phyloP scores from a whole-genome alignment of 1,140 invertebrate species.

The Penaeus vannamei region DNA sequence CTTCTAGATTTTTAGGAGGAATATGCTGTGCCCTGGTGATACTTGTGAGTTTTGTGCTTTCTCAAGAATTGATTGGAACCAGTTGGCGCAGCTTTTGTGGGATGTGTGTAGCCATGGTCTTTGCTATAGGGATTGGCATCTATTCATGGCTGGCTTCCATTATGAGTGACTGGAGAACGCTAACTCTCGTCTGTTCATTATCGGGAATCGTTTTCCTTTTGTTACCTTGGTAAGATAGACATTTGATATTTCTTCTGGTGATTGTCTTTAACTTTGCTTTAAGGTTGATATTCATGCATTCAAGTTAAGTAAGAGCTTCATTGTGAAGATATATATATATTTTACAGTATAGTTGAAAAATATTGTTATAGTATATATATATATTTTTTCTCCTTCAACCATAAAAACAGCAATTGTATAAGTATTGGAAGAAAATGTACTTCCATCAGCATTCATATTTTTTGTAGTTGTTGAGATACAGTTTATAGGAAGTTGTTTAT shows the following conservation, averaged over 20 bases:
- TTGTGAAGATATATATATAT: too few relatives aligned
- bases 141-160: conserved; percentile 50
- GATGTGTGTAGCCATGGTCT: conserved; percentile 42
- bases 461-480: too few relatives aligned
- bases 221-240: conserved; percentile 54
- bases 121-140: conserved; percentile 60
- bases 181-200: conserved; percentile 58
- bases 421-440: too few relatives aligned
- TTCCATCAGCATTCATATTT: too few relatives aligned
- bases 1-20: conserved; percentile 60
- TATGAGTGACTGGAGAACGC: conserved; percentile 57
- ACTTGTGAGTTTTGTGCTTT: conserved; percentile 64
- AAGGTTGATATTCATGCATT: too few relatives aligned
- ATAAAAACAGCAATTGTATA: too few relatives aligned
- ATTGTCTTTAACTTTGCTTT: not conserved
- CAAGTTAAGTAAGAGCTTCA: too few relatives aligned
- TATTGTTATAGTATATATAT: too few relatives aligned
- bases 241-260: not conserved
- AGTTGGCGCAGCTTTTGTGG: conserved; percentile 63
- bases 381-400: too few relatives aligned
- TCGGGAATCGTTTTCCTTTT: conserved; percentile 55
- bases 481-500: too few relatives aligned
- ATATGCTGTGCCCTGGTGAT: conserved; percentile 64
- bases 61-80: conserved; percentile 65
- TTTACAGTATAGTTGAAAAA: too few relatives aligned